A percentile compares a stretch with the other conserved stretches of the same genome.
Evolutionary conservation across 2,888 invertebrate genomes (phyloP).

Genomic region (Drosophila crucigera): DNA sequence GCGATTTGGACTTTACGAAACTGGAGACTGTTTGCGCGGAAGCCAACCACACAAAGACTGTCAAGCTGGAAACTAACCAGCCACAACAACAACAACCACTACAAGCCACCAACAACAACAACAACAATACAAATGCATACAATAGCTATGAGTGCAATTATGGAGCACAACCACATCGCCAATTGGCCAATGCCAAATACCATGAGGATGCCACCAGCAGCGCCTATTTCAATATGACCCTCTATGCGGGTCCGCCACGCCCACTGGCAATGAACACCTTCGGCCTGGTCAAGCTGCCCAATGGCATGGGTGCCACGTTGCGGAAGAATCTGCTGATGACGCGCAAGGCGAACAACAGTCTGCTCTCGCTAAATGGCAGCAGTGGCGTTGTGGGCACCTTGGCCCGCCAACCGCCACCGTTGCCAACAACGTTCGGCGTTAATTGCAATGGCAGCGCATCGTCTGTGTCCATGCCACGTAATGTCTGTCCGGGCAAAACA

Average conservation of each 20-base stretch:
- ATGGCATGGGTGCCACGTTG: constrained; percentile 74
- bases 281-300: constrained; percentile 80
- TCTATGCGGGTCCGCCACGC: constrained; percentile 76
- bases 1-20: constrained; percentile 74
- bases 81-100: constrained; percentile 38
- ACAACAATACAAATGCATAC: constrained; percentile 36
- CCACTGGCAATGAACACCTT: constrained; percentile 81
- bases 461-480: constrained; percentile 34
- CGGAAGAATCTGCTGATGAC: constrained; percentile 81
- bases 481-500: constrained; percentile 62
- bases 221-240: constrained; percentile 74
- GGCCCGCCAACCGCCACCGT: constrained; percentile 63
- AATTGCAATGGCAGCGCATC: constrained; percentile 45
- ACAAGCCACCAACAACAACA: constrained; percentile 34
- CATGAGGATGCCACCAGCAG: constrained; percentile 67
- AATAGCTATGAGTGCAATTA: constrained; percentile 32
- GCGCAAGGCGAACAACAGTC: constrained; percentile 82
- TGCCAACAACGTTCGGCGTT: constrained; percentile 25
- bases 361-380: constrained; percentile 72
- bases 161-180: constrained; percentile 48
- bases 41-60: constrained; percentile 72
- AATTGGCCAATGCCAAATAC: constrained; percentile 69
- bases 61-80: constrained; percentile 68
- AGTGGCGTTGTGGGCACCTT: constrained; percentile 77
- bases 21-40: constrained; percentile 75